These are phyloP conservation scores for Pelusios castaneus DNA, from an alignment of 2,113 vertebrate genomes.

Conservation along the genomic window DNA sequence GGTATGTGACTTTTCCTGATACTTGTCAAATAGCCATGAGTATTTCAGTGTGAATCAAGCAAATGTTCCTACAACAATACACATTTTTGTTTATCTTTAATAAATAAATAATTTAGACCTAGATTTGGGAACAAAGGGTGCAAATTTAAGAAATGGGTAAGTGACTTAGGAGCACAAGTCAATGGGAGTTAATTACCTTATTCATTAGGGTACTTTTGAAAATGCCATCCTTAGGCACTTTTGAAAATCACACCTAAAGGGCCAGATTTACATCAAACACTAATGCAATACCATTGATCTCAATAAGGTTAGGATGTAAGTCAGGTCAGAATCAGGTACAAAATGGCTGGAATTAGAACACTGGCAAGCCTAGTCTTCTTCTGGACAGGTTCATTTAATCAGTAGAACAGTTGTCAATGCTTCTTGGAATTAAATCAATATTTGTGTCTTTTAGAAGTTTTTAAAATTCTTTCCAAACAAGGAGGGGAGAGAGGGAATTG, in stretches of 20 bases:
- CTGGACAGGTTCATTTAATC: rapidly evolving
- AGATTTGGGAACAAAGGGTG: background rate
- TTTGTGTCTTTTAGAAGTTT: background rate
- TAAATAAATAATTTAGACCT: background rate
- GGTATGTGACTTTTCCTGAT: conserved; percentile 5
- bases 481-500: background rate
- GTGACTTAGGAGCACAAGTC: background rate
- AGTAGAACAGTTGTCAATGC: background rate
- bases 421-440: background rate
- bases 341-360: background rate
- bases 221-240: background rate
- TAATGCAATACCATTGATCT: background rate
- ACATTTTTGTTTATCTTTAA: background rate
- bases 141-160: background rate
- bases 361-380: background rate
- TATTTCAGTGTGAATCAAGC: background rate
- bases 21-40: conserved; percentile 18
- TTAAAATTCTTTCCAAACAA: background rate
- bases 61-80: background rate
- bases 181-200: background rate
- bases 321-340: background rate
- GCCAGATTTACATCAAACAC: background rate
- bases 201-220: background rate
- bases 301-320: background rate
- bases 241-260: background rate